These are phyloP conservation scores for Gryon sp. DNA, from an alignment of 1,140 invertebrate genomes.

Conservation along the genomic window DNA sequence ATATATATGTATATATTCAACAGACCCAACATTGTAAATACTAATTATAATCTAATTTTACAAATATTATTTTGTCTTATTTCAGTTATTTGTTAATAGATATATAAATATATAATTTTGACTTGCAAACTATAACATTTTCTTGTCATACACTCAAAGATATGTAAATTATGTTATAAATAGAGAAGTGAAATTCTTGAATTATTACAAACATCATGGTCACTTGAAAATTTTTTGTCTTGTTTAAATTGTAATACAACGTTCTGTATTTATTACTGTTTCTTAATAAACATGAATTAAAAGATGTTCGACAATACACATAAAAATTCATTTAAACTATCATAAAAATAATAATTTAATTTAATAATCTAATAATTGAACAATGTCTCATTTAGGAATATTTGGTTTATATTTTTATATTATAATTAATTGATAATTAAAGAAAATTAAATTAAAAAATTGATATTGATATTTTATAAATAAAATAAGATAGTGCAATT, in stretches of 20 bases:
- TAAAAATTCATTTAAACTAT: not conserved
- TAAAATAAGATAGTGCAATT: too few species aligned
- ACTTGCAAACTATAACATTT: constrained; percentile 28
- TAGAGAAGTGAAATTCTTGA: constrained; percentile 3
- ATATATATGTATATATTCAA: constrained; percentile 15
- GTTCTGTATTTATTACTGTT: too few species aligned
- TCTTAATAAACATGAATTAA: too few species aligned
- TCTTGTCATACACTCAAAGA: constrained; percentile 19
- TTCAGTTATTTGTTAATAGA: constrained; percentile 1
- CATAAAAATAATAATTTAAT: not conserved
- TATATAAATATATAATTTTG: constrained; percentile 40
- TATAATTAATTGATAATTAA: too few species aligned
- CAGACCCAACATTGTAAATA: constrained; percentile 23
- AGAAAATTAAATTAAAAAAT: too few species aligned
- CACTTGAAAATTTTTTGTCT: not conserved
- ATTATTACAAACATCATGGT: constrained; percentile 16
- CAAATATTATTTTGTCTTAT: constrained; percentile 21
- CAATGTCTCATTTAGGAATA: too few species aligned
- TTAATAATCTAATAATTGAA: too few species aligned
- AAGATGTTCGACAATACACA: too few species aligned
- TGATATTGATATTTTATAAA: too few species aligned
- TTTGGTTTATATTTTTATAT: too few species aligned
- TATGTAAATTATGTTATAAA: constrained; percentile 39
- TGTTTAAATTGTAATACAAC: not conserved
- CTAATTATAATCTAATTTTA: constrained; percentile 15